phyloP scores from a whole-genome alignment of 2,888 invertebrate species.

The Andrena minutula region DNA sequence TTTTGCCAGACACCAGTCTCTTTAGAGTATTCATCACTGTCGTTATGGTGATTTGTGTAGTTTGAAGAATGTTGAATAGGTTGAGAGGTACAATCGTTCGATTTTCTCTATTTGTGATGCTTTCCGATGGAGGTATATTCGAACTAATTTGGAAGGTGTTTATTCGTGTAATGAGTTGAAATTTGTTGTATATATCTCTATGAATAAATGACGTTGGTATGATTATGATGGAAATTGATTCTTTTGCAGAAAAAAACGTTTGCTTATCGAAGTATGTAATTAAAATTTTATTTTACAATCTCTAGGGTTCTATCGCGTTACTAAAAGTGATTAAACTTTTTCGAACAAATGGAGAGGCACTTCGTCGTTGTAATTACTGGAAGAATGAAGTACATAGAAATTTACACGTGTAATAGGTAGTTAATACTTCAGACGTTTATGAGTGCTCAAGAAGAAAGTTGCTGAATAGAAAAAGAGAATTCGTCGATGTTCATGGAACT shows the following conservation, averaged over 20 bases:
- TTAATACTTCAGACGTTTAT: conserved; percentile 35
- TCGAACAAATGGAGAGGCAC: conserved; percentile 17
- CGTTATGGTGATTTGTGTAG: too few species aligned
- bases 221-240: not conserved
- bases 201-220: not conserved
- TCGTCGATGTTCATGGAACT: conserved; percentile 1
- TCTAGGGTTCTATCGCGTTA: not conserved
- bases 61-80: too few species aligned
- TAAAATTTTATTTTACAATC: not conserved
- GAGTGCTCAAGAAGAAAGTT: not conserved
- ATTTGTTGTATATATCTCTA: not conserved
- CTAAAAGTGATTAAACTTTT: conserved; percentile 33
- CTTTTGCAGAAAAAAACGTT: conserved; percentile 16
- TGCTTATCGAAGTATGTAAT: not conserved
- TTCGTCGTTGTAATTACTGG: conserved; percentile 34
- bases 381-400: conserved; percentile 22
- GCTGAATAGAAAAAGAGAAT: not conserved
- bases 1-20: too few species aligned
- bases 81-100: too few species aligned
- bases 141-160: not conserved
- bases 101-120: too few species aligned
- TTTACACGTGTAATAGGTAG: conserved; percentile 39
- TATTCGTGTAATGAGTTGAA: not conserved
- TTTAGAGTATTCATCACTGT: too few species aligned
- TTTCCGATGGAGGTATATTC: too few species aligned